Base-by-base conservation (phyloP, 2,888 invertebrate genomes). In the Nysson spinosus region DNA sequence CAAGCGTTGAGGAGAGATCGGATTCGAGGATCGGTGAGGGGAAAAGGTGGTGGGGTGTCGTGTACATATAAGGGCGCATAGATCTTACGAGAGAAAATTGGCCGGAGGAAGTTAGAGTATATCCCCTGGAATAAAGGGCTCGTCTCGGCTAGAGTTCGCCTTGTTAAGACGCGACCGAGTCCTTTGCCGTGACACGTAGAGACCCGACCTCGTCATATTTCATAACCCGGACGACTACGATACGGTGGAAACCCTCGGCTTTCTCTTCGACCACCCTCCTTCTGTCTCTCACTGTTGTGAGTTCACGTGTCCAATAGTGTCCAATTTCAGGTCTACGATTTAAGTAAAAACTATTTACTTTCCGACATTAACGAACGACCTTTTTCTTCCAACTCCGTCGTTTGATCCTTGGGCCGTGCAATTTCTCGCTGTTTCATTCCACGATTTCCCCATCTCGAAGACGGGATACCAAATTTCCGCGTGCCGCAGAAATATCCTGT, bases 171-270 rank as follows among this genome's bases (percentile, higher is more conserved):
- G 65, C 49, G 60, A 42, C 37, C 68, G 37, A 57, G 54, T 62
- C 49, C 70, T 62, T 58, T 46, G 52, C 73, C 40, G 60, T 64
- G 66, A 63, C 73, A 55, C 61, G 58, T 67, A 62, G 62, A 57
- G 60, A 62, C 71, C 66, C 56, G 68, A 76, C 72, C 75, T 52
- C 47, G 63, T 68, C 73, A 73, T 76, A 75, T 75, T 75, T 75
- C 75, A 76, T 71, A 69, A 58, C 43, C 68, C 69, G 58, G 63
- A 51, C 63, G 63, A 37, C 65, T 19, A 22, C 39, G 30, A 55
- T 35, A 22, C 39, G 22, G 22, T 3, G 6, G 9, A 16, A 9
- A 17, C 17, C 35, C 14, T 35, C 6, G 14, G 9, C 16, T 17
- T 35, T 14, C 16, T 17, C 35, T n/a, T 40, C 40, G 40, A 40